These are phyloP conservation scores for Indicator indicator DNA, from an alignment of 2,113 vertebrate genomes.

Conservation along the genomic window DNA sequence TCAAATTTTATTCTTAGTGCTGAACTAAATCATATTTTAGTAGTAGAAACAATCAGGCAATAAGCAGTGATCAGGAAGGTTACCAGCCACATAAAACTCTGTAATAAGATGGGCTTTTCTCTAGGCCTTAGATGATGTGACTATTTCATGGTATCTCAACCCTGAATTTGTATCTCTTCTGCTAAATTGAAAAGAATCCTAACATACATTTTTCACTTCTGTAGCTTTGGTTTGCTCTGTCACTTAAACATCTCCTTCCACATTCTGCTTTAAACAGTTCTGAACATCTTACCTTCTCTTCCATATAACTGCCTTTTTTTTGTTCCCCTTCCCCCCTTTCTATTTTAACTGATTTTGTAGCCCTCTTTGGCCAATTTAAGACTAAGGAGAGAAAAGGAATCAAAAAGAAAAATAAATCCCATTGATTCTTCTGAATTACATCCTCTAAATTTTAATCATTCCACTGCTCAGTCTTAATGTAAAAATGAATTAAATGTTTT, in stretches of 20 bases:
- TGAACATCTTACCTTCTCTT: neutral
- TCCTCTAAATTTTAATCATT: neutral
- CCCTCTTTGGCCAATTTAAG: too few relatives aligned
- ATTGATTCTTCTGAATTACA: neutral
- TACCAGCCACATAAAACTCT: neutral
- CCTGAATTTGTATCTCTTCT: neutral
- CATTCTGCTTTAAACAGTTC: neutral
- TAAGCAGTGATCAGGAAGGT: neutral
- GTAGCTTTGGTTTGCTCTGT: neutral
- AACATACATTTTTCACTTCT: neutral
- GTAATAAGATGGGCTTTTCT: neutral
- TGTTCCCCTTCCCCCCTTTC: neutral
- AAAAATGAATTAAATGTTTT: neutral
- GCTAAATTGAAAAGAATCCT: neutral
- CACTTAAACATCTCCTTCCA: neutral
- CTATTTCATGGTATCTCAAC: neutral
- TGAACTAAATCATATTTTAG: neutral
- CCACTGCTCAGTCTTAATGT: neutral
- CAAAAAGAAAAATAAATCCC: neutral
- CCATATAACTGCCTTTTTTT: accelerated
- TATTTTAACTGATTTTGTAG: neutral
- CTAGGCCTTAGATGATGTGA: neutral
- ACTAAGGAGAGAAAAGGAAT: neutral
- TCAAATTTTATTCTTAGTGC: neutral
- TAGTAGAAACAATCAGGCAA: neutral